Conservation (phyloP, 2,888 invertebrate species). For the Germaria angustata region DNA sequence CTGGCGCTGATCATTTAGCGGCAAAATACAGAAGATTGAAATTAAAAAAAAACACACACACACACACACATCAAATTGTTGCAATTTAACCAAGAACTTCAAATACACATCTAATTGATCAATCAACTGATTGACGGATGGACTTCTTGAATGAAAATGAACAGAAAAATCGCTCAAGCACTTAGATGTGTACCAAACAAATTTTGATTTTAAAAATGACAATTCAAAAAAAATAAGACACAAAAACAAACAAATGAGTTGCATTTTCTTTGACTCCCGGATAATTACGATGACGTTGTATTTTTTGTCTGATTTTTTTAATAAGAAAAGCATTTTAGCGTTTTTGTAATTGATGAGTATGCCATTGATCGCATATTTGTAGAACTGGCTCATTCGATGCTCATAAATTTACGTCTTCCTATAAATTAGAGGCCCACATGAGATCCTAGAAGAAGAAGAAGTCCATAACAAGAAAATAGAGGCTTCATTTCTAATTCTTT, state of each 20-base stretch:
- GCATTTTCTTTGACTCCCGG: too few relatives aligned
- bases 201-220: constrained; percentile 4
- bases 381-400: too few relatives aligned
- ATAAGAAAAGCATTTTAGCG: too few relatives aligned
- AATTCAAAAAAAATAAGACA: not conserved
- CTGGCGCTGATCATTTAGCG: constrained; percentile 48
- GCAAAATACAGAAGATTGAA: constrained; percentile 28
- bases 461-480: too few relatives aligned
- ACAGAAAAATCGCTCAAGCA: not conserved
- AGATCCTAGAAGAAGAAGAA: too few relatives aligned
- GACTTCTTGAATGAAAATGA: not conserved
- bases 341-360: too few relatives aligned
- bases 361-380: too few relatives aligned
- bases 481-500: too few relatives aligned
- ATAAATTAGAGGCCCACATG: too few relatives aligned
- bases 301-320: too few relatives aligned
- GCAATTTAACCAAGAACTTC: constrained; percentile 47
- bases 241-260: not conserved
- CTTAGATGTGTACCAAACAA: constrained; percentile 3
- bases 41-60: constrained; percentile 7
- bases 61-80: constrained; percentile 44
- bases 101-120: constrained; percentile 34
- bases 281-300: too few relatives aligned
- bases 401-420: too few relatives aligned
- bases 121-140: constrained; percentile 1